Evolutionary conservation across 1,140 invertebrate genomes (phyloP).

Genomic region (Pissodes strobi): DNA sequence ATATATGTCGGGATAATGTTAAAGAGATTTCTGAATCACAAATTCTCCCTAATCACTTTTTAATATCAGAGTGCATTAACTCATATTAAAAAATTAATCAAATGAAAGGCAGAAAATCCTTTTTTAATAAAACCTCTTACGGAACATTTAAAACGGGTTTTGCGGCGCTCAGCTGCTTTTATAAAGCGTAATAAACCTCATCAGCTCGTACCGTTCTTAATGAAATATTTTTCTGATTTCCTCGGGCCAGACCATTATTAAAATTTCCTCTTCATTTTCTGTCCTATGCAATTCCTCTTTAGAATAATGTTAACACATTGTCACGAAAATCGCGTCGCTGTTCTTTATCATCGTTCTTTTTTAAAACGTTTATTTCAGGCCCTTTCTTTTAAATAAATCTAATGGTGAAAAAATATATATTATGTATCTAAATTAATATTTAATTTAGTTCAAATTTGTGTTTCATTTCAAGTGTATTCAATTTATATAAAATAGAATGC

Average conservation of each 20-base stretch:
- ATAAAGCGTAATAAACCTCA: conserved; percentile 22
- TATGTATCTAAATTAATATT: no score
- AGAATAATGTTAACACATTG: neutral
- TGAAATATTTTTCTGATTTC: conserved; percentile 23
- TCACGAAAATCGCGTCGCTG: no score
- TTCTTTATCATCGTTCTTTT: no score
- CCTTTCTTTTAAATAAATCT: no score
- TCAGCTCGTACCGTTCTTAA: conserved; percentile 15
- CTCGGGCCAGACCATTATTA: conserved; percentile 9
- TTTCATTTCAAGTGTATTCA: no score
- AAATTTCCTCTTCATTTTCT: neutral
- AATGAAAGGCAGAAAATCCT: conserved; percentile 10
- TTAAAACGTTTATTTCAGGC: no score
- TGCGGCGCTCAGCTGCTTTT: neutral
- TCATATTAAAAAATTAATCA: conserved; percentile 17
- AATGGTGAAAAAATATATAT: no score
- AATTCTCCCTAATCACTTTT: conserved; percentile 12
- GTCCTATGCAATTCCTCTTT: conserved; percentile 5
- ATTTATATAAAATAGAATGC: no score
- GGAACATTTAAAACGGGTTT: conserved; percentile 3
- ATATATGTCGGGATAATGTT: no score
- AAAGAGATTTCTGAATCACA: no score
- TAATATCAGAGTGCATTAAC: neutral
- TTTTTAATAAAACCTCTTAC: conserved; percentile 20
- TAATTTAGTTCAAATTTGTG: no score